Percentiles rank a stretch among this genome's conserved stretches.
Conservation (phyloP, 2,888 invertebrate species). For the Elysia crispata region DNA sequence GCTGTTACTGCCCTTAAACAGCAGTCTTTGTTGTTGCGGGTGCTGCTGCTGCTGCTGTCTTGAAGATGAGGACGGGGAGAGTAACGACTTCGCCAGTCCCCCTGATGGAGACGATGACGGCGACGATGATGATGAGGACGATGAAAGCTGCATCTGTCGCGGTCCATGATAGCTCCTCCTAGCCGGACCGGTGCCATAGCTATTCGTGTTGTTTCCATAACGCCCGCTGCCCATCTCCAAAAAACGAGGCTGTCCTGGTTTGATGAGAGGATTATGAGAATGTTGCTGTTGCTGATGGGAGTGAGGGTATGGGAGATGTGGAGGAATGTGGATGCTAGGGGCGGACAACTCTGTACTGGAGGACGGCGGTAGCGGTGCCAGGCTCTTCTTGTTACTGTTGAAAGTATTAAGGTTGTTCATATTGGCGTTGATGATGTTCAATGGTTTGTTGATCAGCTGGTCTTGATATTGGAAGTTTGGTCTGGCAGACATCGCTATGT, state of each 20-base stretch:
- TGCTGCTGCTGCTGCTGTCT: background rate
- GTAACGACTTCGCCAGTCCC: background rate
- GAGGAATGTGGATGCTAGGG: too few species aligned
- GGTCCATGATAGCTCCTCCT: conserved; percentile 10
- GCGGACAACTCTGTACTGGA: too few species aligned
- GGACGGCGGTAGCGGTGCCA: too few species aligned
- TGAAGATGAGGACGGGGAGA: conserved; percentile 19
- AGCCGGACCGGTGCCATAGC: background rate
- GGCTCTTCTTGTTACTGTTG: too few species aligned
- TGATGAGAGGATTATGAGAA: background rate
- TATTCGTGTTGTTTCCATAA: background rate
- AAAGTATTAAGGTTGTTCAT: too few species aligned
- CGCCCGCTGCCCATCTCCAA: background rate
- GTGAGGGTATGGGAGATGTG: too few species aligned
- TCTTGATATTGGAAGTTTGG: too few species aligned
- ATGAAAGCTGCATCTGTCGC: conserved; percentile 9
- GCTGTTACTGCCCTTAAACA: conserved; percentile 7
- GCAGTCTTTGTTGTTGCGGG: too few species aligned
- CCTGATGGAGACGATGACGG: background rate
- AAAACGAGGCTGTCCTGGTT: conserved; percentile 22
- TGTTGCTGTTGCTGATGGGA: background rate
- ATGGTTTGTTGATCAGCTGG: too few species aligned
- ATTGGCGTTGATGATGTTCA: too few species aligned
- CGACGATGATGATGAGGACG: conserved; percentile 5
- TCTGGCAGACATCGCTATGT: too few species aligned